phyloP scores from a whole-genome alignment of 92 coral and sea anemone species.

The Epizoanthus fatuus region DNA sequence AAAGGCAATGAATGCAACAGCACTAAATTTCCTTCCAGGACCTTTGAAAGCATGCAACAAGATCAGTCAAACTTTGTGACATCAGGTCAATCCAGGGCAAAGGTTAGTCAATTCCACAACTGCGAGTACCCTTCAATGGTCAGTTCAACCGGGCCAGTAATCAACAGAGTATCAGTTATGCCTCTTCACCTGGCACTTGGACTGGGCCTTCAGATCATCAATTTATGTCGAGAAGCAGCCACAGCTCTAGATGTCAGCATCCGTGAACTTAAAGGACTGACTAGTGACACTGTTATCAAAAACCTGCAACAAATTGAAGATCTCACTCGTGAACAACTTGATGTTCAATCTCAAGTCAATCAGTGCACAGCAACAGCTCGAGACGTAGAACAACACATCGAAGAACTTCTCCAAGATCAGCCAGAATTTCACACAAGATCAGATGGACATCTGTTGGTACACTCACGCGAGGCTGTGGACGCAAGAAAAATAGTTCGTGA shows the following conservation, averaged over 20 bases:
- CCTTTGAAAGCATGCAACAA: neutral
- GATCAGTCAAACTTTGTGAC: conserved; percentile 2
- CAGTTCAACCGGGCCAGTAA: conserved; percentile 1
- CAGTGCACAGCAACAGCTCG: neutral
- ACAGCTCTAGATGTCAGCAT: neutral
- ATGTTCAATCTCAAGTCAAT: neutral
- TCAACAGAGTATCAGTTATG: neutral
- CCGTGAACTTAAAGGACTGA: neutral
- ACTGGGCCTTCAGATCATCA: neutral
- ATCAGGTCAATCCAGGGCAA: neutral
- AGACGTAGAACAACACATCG: neutral
- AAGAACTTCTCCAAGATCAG: neutral
- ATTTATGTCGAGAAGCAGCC: neutral
- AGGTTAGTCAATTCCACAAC: neutral
- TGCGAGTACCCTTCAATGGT: conserved; percentile 26
- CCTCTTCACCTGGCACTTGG: neutral
- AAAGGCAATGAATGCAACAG: neutral
- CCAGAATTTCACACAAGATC: neutral
- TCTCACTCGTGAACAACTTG: neutral
- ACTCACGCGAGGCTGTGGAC: neutral
- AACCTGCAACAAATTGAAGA: neutral
- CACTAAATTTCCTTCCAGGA: neutral
- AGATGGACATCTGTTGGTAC: neutral
- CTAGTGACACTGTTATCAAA: neutral
- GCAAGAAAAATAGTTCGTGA: neutral